Percentiles rank a stretch among this genome's conserved stretches.
phyloP scores from a whole-genome alignment of 2,113 vertebrate species.

The Rhinoptilus africanus region DNA sequence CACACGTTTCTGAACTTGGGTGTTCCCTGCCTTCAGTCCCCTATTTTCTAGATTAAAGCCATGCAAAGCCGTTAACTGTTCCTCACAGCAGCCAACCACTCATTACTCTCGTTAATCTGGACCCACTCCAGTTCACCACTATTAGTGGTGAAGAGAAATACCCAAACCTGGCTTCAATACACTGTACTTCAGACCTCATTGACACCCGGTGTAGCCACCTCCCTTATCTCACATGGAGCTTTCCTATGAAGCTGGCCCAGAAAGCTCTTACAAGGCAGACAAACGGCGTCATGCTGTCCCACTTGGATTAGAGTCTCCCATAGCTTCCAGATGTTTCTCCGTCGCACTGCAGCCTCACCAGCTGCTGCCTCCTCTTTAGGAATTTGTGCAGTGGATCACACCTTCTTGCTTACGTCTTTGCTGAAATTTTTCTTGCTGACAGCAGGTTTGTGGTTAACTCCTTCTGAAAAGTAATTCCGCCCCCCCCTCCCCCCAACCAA shows the following conservation, averaged over 20 bases:
- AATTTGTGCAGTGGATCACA: neutral
- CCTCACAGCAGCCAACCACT: neutral
- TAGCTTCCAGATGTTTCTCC: neutral
- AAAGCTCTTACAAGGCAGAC: neutral
- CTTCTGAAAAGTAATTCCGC: neutral
- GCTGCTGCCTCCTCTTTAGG: neutral
- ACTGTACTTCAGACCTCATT: neutral
- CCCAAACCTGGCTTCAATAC: neutral
- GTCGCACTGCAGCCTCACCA: neutral
- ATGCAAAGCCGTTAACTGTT: neutral
- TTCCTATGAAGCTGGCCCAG: neutral
- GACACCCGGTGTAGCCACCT: neutral
- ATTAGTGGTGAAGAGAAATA: neutral
- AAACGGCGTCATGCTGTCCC: accelerated
- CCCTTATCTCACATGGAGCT: neutral
- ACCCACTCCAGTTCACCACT: accelerated
- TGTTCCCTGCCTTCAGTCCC: neutral
- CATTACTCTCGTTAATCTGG: neutral
- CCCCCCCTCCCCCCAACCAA: accelerated
- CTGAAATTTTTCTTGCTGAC: neutral
- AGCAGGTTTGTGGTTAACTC: neutral
- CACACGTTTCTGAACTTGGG: neutral
- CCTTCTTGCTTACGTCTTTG: neutral
- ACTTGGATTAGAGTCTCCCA: neutral
- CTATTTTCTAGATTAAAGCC: neutral